Evolutionary conservation across 1,140 invertebrate species (phyloP), one percentile per base, ranked within the genome.

Genomic region (Listronotus oregonensis): DNA sequence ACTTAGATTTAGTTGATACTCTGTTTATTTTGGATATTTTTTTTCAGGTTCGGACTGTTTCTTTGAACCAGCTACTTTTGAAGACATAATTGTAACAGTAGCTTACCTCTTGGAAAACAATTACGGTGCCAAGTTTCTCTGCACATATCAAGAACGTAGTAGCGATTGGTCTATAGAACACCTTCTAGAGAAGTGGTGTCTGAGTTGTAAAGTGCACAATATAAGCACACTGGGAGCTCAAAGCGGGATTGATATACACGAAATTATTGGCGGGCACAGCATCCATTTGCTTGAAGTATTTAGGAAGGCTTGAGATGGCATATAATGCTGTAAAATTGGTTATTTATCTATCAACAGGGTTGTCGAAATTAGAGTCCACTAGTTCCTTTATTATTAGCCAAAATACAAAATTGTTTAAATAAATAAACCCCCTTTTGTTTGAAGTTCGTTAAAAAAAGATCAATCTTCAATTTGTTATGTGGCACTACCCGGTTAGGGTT

Each of bases 91-190:
- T 57, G 93, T 93, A 0, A 96, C 94, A 2, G 87, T 96, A 42
- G 86, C 92, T 7, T 96, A 90, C 76, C 78, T 96, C 1, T 78
- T 97, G 47, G 89, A 95, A 69, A 85, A 86, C 52, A 95, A 93
- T 84, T 86, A 88, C 47, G 68, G 81, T 1, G 88, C 91, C 10
- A 89, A 91, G 76, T 96, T 97, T 80, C 85, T 96, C 71, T 94
- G 91, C 79, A 90, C 92, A 49, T 97, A 96, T 80, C 93, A 96
- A 81, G 92, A 95, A 75, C 82, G 93, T 62, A 93, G 93, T 75
- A 87, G 92, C 0, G 93, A 96, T 78, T 96, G 92, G 92, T 93
- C 91, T 0, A 93, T 97, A 73, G 93, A 95, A 73, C 87, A 92
- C 76, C 80, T 95, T n/a, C 78, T 97, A 39, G 87, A 89, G 71